Base-by-base conservation (phyloP, 2,113 vertebrate genomes). In the Larimichthys crocea region DNA sequence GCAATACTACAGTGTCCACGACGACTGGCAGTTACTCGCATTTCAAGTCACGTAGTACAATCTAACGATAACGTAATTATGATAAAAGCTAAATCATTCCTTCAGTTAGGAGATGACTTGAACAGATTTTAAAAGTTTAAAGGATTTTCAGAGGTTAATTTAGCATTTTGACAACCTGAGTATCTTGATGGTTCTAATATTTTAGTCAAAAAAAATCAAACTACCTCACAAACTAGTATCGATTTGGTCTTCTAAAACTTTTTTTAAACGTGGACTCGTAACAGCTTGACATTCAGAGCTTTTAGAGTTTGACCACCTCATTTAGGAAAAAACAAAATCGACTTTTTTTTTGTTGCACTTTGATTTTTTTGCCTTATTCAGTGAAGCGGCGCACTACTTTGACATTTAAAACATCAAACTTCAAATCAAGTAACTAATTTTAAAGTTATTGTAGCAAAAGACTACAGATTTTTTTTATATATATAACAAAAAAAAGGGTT, bases 301-400 rank as follows among this genome's bases (percentile, higher is more conserved):
- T 26, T 56, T 46, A 40, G n/a, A 55, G 10, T 63, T 73, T 15
- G 3, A 61, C 40, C 59, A 3, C 3, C 10, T 69, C 9, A 6
- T 79, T 48, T 8, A 80, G 24, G 66, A 62, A 62, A 65, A 72
- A 46, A 72, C 40, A 75, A 17, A 52, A 62, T 35, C 49, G 68
- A 44, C 10, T 22, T 5, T 15, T 49, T 10, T 69, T 69, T 66
- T 60, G 19, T 79, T 75, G 88, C 86, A 91, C 89, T 93, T 89
- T 90, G 73, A 86, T 83, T 85, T 76, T 76, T 16, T 86, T 35
- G 92, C 89, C 90, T 92, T 90, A 89, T 80, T 61, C 40, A 60
- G 63, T 70, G 16, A 60, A 56, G 59, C 31, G 5, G 59, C 46
- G 15, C 67, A 40, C 52, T 44, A 40, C 17, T 83, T 10, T 19